Evolutionary conservation across 2,888 invertebrate genomes (phyloP).

Genomic region (Mycogona germanica): DNA sequence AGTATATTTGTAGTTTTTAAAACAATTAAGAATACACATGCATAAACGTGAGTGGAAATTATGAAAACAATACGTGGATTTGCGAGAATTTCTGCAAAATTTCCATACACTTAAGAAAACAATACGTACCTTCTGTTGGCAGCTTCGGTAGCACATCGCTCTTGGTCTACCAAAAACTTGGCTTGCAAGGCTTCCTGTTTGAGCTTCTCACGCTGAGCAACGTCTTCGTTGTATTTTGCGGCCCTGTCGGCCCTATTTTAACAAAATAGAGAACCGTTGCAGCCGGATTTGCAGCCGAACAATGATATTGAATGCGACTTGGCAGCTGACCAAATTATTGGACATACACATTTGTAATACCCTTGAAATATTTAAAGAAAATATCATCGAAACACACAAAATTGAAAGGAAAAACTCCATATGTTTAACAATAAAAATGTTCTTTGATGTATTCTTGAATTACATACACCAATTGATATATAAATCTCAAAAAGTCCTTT

Average conservation of each 20-base stretch:
- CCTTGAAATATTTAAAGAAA: too few species aligned
- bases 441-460: too few species aligned
- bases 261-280: background rate
- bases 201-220: slow-evolving; percentile 28
- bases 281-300: background rate
- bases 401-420: too few species aligned
- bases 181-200: slow-evolving; percentile 27
- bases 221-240: slow-evolving; percentile 30
- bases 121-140: slow-evolving; percentile 29
- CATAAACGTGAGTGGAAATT: background rate
- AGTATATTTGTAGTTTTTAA: background rate
- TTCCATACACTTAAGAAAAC: too few species aligned
- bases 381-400: too few species aligned
- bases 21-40: background rate
- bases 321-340: too few species aligned
- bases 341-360: too few species aligned
- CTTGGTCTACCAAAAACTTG: slow-evolving; percentile 28
- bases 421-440: too few species aligned
- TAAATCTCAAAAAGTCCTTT: too few species aligned
- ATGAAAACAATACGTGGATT: background rate
- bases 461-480: too few species aligned
- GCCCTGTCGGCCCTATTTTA: slow-evolving; percentile 34
- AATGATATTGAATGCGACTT: too few species aligned
- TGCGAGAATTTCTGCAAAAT: background rate
- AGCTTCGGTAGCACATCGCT: slow-evolving; percentile 27